Evolutionary conservation across 2,888 invertebrate species (phyloP), one percentile per base, ranked within the genome.

Genomic region (Diarsia brunnea): DNA sequence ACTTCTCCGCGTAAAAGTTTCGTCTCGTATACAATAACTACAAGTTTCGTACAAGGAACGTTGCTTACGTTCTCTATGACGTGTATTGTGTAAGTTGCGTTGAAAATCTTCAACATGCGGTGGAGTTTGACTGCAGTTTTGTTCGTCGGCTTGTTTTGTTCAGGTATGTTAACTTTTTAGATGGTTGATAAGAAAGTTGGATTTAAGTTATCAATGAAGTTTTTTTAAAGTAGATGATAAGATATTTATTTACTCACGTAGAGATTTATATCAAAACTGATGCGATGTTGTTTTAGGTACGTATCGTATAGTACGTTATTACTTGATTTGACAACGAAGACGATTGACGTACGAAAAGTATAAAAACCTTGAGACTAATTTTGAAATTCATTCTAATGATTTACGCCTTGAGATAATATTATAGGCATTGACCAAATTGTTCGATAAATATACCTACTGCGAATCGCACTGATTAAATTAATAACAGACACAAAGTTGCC

Each of bases 1-100:
- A 66, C 71, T 70, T 72, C 79, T 75, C 65, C 90, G 90, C 92
- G 92, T 89, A 93, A 94, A 95, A 95, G 93, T 95, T 95, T 91
- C 78, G 55, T 65, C 58, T 69, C 69, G 58, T 65, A 69, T 60
- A 27, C 49, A 74, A 70, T 79, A 69, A 58, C 64, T 49, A 71
- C 63, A 82, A 87, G 84, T 87, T 89, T 72, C 27, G 58, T 45
- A 49, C 69, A 69, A 73, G 68, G 80, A 82, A 75, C 85, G 68
- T 76, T 74, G 27, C 73, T 70, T 75, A 74, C 75, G 82, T 88
- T 88, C 81, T 90, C 83, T 89, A 91, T 92, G 89, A 85, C 88
- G 89, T 91, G 91, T 82, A 85, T 85, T 91, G 92, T 92, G 91
- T 91, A 89, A 90, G 88, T 91, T 90, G 66, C 84, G 89, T 90